These are phyloP conservation scores for Bos taurus DNA, from an alignment of 2,113 vertebrate genomes.

Conservation along the genomic window DNA sequence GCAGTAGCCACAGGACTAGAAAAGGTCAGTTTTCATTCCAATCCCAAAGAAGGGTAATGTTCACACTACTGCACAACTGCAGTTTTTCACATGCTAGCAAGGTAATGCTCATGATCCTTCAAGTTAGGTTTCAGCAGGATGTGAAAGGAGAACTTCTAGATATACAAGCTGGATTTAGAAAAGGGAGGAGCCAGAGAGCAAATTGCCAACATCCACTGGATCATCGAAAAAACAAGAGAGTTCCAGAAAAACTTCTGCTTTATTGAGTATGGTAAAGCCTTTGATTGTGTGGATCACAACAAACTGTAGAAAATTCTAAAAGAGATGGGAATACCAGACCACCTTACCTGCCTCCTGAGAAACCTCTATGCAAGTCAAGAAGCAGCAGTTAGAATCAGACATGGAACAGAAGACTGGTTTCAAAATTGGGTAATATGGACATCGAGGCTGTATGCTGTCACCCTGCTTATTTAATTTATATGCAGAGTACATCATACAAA, in stretches of 20 bases:
- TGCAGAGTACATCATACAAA: background rate
- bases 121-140: background rate
- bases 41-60: background rate
- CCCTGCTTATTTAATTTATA: background rate
- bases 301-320: background rate
- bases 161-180: background rate
- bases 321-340: background rate
- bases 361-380: background rate
- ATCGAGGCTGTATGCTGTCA: background rate
- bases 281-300: background rate
- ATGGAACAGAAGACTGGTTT: background rate
- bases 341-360: background rate
- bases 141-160: background rate
- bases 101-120: background rate
- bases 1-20: background rate
- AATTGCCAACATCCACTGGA: background rate
- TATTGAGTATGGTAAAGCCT: background rate
- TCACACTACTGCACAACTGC: background rate
- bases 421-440: background rate
- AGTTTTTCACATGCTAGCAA: background rate
- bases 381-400: background rate
- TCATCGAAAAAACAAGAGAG: background rate
- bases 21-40: background rate
- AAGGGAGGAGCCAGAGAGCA: background rate
- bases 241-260: background rate